These are phyloP conservation scores for Vulpes vulpes DNA, from an alignment of 2,113 vertebrate species.

Conservation along the genomic window DNA sequence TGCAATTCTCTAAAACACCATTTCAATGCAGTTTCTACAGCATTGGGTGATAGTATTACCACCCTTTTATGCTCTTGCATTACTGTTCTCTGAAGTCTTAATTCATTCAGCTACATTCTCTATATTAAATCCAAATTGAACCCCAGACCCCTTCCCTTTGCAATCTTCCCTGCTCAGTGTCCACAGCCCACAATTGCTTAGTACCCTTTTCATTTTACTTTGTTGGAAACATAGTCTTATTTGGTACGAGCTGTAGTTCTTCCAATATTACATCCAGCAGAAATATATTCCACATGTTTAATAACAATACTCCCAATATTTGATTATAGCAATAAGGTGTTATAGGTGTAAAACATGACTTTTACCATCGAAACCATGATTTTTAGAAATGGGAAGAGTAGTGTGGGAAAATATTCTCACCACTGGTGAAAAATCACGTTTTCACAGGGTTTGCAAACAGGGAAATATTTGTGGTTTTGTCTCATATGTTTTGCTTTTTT, in stretches of 20 bases:
- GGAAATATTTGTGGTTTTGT: conserved; percentile 86
- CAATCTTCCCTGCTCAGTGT: neutral
- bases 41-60: neutral
- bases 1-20: too few species aligned
- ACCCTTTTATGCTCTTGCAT: neutral
- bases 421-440: conserved; percentile 82
- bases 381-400: conserved; percentile 73
- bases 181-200: accelerated
- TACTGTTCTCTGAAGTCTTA: neutral
- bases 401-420: conserved; percentile 78
- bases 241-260: neutral
- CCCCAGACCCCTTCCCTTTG: neutral
- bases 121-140: neutral
- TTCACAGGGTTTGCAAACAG: conserved; percentile 84
- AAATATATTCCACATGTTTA: conserved; percentile 18
- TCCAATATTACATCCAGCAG: neutral
- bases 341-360: conserved; percentile 53
- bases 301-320: conserved; percentile 16
- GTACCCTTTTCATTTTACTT: neutral
- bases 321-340: neutral
- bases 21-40: neutral
- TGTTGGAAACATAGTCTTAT: neutral
- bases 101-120: neutral
- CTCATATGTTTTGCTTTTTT: conserved; percentile 86
- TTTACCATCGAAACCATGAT: conserved; percentile 52